A percentile compares a stretch with the other conserved stretches of the same genome.
phyloP scores from a whole-genome alignment of 2,888 invertebrate genomes.

The Nephrocerus scutellatus region DNA sequence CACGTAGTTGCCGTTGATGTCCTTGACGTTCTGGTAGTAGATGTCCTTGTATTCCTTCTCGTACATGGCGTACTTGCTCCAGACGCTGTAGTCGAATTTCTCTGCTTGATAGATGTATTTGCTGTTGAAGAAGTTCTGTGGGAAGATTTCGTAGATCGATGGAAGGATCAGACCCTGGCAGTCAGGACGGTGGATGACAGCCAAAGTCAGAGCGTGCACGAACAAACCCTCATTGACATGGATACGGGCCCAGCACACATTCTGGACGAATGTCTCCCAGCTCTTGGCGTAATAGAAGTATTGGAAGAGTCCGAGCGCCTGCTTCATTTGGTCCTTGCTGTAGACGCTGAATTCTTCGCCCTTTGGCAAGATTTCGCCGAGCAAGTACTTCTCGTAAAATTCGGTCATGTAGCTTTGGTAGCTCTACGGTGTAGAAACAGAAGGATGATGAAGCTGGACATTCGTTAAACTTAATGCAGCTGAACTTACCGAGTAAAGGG shows the following conservation, averaged over 20 bases:
- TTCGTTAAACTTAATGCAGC: no score
- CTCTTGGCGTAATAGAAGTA: constrained; percentile 62
- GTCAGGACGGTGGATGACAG: constrained; percentile 58
- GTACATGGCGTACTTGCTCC: constrained; percentile 43
- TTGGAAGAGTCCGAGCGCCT: constrained; percentile 55
- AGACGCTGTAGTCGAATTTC: constrained; percentile 48
- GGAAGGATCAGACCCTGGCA: constrained; percentile 59
- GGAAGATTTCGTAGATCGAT: constrained; percentile 65
- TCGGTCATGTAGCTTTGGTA: constrained; percentile 33
- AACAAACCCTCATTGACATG: constrained; percentile 62
- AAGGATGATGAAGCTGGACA: background rate
- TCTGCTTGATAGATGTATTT: constrained; percentile 60
- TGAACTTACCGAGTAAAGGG: constrained; percentile 20
- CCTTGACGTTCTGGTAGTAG: constrained; percentile 23
- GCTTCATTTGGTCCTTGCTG: constrained; percentile 49
- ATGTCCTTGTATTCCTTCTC: constrained; percentile 28
- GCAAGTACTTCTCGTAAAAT: constrained; percentile 34
- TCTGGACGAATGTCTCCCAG: constrained; percentile 61
- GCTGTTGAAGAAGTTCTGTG: constrained; percentile 60
- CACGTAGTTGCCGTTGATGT: constrained; percentile 20
- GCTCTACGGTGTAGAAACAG: constrained; percentile 24
- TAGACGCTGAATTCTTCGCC: constrained; percentile 53
- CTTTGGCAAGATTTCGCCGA: constrained; percentile 50
- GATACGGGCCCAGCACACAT: constrained; percentile 60
- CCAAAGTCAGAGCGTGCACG: constrained; percentile 56